Evolutionary conservation across 1,140 invertebrate genomes (phyloP).

Genomic region (Orchesella cincta): DNA sequence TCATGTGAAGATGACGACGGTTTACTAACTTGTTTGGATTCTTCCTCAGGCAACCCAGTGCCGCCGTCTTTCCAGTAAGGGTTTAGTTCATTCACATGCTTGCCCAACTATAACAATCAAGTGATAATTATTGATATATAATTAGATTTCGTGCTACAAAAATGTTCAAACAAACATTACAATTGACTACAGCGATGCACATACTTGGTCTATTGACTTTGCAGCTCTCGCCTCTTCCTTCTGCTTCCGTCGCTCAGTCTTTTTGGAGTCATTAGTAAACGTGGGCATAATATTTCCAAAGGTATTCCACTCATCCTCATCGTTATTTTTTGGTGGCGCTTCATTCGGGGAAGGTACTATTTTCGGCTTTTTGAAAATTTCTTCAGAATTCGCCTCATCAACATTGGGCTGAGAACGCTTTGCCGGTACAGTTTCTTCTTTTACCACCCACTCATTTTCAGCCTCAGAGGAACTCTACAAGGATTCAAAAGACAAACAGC

Average conservation of each 20-base stretch:
- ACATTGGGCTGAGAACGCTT: not conserved
- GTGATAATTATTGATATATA: not conserved
- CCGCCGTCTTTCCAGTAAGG: constrained; percentile 90
- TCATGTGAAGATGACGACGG: constrained; percentile 35
- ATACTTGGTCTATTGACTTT: constrained; percentile 57
- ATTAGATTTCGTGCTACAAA: not conserved
- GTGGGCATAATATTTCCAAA: constrained; percentile 56
- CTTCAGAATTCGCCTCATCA: not conserved
- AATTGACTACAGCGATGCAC: not conserved
- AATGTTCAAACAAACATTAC: not conserved
- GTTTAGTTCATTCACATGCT: constrained; percentile 78
- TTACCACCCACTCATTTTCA: not conserved
- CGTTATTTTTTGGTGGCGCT: constrained; percentile 50
- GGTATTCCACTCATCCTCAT: constrained; percentile 61
- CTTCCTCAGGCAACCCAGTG: constrained; percentile 68
- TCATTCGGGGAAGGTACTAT: not conserved
- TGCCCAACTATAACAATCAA: constrained; percentile 64
- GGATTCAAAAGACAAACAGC: not conserved
- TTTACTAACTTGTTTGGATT: constrained; percentile 49
- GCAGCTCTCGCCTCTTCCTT: constrained; percentile 61
- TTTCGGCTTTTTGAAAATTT: not conserved
- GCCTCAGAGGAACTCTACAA: not conserved
- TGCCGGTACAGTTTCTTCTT: constrained; percentile 55
- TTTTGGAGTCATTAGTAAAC: constrained; percentile 54
- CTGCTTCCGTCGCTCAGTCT: constrained; percentile 54